Percentiles rank a stretch among this genome's conserved stretches.
Evolutionary conservation across 2,888 invertebrate species (phyloP).

Genomic region (Lasioglossum leucozonium): DNA sequence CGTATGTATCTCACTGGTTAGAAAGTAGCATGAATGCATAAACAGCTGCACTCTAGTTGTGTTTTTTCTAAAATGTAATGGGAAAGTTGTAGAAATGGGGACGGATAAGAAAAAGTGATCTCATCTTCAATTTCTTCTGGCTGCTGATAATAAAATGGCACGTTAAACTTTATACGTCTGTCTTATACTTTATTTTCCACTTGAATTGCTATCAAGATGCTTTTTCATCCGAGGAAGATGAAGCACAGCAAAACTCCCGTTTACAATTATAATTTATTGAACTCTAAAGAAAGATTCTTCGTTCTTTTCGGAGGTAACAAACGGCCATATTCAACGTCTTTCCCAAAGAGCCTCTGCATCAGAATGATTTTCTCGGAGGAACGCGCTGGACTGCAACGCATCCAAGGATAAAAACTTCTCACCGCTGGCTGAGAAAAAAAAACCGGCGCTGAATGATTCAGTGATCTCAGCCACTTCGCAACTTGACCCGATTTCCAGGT

Average conservation of each 20-base stretch:
- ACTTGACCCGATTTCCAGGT: slow-evolving; percentile 41
- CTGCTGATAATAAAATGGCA: neutral
- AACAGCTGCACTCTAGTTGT: neutral
- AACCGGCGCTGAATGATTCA: slow-evolving; percentile 7
- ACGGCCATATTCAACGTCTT: neutral
- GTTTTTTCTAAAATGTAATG: neutral
- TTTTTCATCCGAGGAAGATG: neutral
- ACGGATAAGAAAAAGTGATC: neutral
- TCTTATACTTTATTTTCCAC: neutral
- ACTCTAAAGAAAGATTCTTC: neutral
- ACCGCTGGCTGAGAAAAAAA: neutral
- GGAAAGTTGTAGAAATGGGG: neutral
- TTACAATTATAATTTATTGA: neutral
- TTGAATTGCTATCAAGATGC: neutral
- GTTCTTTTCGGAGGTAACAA: neutral
- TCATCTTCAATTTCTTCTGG: neutral
- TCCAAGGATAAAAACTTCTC: slow-evolving; percentile 4
- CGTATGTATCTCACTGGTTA: neutral
- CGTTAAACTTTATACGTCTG: neutral
- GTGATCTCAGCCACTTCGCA: slow-evolving; percentile 7
- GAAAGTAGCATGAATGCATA: neutral
- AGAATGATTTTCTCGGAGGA: neutral
- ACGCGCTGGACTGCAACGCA: neutral
- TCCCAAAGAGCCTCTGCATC: neutral
- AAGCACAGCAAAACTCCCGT: neutral